phyloP scores from a whole-genome alignment of 2,888 invertebrate genomes.

The Dorcus parallelipipedus region DNA sequence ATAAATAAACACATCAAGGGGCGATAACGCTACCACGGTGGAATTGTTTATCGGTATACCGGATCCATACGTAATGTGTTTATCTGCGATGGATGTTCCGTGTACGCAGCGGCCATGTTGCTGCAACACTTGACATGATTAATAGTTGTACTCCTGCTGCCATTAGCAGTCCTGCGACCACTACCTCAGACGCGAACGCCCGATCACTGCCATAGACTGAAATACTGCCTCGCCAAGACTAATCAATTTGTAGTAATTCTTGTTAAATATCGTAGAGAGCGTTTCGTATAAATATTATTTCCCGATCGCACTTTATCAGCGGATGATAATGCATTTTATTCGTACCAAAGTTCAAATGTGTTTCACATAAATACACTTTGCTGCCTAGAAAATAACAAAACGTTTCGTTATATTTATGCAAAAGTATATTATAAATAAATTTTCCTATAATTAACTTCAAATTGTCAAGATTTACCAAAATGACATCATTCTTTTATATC shows the following conservation, averaged over 20 bases:
- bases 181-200: slow-evolving; percentile 26
- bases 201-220: slow-evolving; percentile 3
- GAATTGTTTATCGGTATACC: slow-evolving; percentile 48
- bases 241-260: not conserved
- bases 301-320: too few relatives aligned
- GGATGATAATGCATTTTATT: too few relatives aligned
- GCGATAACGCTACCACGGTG: slow-evolving; percentile 44
- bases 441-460: too few relatives aligned
- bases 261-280: not conserved
- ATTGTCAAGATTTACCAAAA: too few relatives aligned
- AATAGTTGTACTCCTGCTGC: slow-evolving; percentile 49
- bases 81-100: slow-evolving; percentile 51
- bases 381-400: too few relatives aligned
- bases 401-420: too few relatives aligned
- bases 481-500: too few relatives aligned
- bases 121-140: slow-evolving; percentile 50
- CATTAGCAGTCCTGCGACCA: slow-evolving; percentile 46
- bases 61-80: slow-evolving; percentile 50
- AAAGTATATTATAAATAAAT: too few relatives aligned
- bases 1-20: slow-evolving; percentile 25
- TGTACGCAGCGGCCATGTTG: slow-evolving; percentile 49
- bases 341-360: too few relatives aligned
- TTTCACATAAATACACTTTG: too few relatives aligned
- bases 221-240: slow-evolving; percentile 1
- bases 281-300: too few relatives aligned